phyloP scores from a whole-genome alignment of 2,797 vertebrate species.

The Lutra lutra region DNA sequence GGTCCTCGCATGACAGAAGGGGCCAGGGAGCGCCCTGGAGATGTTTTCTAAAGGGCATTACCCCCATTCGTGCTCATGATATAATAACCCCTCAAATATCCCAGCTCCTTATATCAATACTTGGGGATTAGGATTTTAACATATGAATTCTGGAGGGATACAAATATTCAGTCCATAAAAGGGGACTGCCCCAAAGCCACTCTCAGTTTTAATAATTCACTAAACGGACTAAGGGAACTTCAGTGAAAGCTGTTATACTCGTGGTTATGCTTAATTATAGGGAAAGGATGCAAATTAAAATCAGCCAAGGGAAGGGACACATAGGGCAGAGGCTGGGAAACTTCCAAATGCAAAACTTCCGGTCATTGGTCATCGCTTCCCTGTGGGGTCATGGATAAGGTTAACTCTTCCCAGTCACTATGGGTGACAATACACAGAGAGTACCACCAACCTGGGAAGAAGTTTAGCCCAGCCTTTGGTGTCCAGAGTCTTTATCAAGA shows the following conservation, averaged over 20 bases:
- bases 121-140: background rate
- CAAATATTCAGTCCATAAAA: background rate
- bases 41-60: background rate
- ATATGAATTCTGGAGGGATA: background rate
- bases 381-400: background rate
- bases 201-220: background rate
- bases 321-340: background rate
- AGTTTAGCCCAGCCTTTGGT: background rate
- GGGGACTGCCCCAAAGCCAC: background rate
- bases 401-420: background rate
- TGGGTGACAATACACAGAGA: too few species aligned
- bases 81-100: background rate
- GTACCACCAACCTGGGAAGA: background rate
- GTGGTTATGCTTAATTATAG: background rate
- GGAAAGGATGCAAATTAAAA: background rate
- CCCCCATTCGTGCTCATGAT: background rate
- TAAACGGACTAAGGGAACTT: background rate
- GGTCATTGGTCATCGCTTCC: background rate
- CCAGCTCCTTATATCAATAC: background rate
- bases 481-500: background rate
- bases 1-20: background rate
- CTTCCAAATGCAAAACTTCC: background rate
- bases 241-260: background rate
- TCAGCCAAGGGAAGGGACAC: background rate
- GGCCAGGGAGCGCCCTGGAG: too few species aligned